Percentiles rank a stretch among this genome's conserved stretches.
These are phyloP conservation scores for Tautogolabrus adspersus DNA, from an alignment of 2,113 vertebrate genomes.

Conservation along the genomic window DNA sequence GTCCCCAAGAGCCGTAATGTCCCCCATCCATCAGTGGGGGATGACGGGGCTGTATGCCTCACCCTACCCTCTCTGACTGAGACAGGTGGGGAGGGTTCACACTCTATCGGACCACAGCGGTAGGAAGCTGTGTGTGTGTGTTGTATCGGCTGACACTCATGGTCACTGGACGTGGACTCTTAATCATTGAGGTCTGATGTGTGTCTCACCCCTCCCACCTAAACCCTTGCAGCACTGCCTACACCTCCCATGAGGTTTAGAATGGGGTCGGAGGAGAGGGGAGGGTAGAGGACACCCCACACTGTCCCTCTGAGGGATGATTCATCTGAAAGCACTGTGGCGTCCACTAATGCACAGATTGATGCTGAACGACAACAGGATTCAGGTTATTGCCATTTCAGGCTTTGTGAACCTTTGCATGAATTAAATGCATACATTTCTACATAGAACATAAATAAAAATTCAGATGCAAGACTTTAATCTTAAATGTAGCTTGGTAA, in stretches of 20 bases:
- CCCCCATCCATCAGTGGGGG: constrained; percentile 80
- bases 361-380: constrained; percentile 23
- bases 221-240: constrained; percentile 34
- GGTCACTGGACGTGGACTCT: constrained; percentile 67
- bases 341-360: constrained; percentile 50
- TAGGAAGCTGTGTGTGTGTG: constrained; percentile 58
- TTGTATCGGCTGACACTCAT: constrained; percentile 61
- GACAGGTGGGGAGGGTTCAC: constrained; percentile 59
- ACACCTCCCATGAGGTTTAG: constrained; percentile 28
- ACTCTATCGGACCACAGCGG: constrained; percentile 52
- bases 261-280: constrained; percentile 18
- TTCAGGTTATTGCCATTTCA: not conserved
- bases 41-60: constrained; percentile 63
- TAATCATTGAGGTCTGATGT: constrained; percentile 68
- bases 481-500: too few species aligned
- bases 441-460: too few species aligned
- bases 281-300: constrained; percentile 53
- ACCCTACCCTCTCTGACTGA: constrained; percentile 9
- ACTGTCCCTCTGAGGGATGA: constrained; percentile 49
- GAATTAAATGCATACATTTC: too few species aligned
- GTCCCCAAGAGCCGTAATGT: constrained; percentile 84
- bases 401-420: too few species aligned
- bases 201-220: constrained; percentile 27
- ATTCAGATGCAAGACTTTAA: too few species aligned
- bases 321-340: constrained; percentile 34